Conservation (phyloP, 1,140 invertebrate species). For the Ostrea denselamellosa region DNA sequence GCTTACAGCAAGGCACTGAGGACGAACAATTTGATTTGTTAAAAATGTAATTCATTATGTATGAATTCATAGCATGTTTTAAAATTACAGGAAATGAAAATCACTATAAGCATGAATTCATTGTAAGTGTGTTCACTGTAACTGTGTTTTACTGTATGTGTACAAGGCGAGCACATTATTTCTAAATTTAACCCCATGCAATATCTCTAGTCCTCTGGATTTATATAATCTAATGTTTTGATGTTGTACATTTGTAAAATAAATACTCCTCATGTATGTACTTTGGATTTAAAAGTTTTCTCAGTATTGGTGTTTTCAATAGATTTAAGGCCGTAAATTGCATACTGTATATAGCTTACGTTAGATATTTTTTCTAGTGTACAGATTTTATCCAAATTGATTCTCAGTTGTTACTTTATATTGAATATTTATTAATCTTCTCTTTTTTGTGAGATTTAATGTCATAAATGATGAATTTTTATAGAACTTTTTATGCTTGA, state of each 20-base stretch:
- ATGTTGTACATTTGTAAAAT: not conserved
- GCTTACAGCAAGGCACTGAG: too few relatives aligned
- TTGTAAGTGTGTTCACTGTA: too few relatives aligned
- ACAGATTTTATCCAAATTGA: constrained; percentile 24
- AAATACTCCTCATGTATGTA: not conserved
- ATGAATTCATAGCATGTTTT: too few relatives aligned
- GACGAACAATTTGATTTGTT: too few relatives aligned
- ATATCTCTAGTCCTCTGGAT: not conserved
- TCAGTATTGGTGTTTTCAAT: not conserved
- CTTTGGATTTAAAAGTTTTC: not conserved
- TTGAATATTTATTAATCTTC: constrained; percentile 13
- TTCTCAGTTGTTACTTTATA: not conserved
- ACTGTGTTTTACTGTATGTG: not conserved
- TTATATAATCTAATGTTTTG: not conserved
- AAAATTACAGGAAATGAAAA: too few relatives aligned
- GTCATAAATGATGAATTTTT: not conserved
- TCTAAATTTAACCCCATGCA: not conserved
- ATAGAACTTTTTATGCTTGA: not conserved
- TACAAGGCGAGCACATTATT: not conserved
- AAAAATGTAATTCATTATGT: too few relatives aligned
- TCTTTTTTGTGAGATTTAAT: not conserved
- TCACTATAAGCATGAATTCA: not conserved
- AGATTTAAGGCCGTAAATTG: not conserved
- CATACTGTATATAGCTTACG: not conserved
- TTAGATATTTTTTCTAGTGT: constrained; percentile 14